Evolutionary conservation across 2,797 vertebrate genomes (phyloP).

Genomic region (Pipistrellus pygmaeus): DNA sequence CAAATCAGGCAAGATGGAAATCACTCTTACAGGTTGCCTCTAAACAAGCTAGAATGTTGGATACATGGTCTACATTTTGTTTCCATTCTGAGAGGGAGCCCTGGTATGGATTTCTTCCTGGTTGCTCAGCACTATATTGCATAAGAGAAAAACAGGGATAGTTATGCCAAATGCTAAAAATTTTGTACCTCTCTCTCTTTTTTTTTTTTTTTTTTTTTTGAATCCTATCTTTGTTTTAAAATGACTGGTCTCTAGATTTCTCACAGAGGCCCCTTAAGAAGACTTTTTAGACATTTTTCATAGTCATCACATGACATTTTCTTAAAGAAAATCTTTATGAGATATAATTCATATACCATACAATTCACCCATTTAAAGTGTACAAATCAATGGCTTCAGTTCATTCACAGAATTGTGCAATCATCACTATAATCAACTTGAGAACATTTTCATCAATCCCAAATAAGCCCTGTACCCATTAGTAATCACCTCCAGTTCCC

Average conservation of each 20-base stretch:
- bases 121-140: background rate
- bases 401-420: background rate
- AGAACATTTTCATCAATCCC: background rate
- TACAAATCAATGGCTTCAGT: background rate
- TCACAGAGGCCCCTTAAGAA: background rate
- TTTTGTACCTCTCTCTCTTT: background rate
- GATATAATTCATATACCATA: background rate
- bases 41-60: slow-evolving; percentile 14
- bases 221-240: background rate
- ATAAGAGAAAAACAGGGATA: background rate
- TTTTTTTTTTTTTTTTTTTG: background rate
- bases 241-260: background rate
- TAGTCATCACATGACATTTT: background rate
- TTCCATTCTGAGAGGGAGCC: background rate
- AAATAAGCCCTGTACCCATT: background rate
- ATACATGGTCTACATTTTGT: background rate
- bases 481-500: background rate
- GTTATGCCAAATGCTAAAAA: background rate
- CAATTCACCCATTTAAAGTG: background rate
- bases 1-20: background rate
- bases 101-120: background rate
- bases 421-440: background rate
- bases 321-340: slow-evolving; percentile 39
- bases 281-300: background rate
- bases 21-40: background rate